Conservation (phyloP, 2,797 vertebrate species). For the Mycteria americana region DNA sequence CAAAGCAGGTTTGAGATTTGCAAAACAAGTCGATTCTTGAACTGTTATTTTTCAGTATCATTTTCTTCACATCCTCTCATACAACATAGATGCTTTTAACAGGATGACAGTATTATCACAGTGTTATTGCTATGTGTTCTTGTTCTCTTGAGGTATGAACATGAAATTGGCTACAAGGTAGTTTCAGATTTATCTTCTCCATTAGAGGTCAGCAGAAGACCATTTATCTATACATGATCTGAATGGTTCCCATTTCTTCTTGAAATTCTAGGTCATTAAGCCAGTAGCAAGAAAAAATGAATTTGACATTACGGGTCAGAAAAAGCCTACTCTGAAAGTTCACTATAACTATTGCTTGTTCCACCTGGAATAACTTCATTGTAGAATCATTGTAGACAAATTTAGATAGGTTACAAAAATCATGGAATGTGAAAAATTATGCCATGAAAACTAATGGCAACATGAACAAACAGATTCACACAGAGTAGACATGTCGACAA, state of each 20-base stretch:
- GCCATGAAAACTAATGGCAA: neutral
- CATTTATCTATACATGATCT: neutral
- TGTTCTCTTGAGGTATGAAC: neutral
- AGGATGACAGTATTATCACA: neutral
- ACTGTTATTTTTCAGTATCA: neutral
- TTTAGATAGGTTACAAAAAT: neutral
- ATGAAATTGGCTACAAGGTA: neutral
- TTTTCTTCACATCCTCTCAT: neutral
- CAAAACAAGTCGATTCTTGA: neutral
- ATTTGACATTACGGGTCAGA: neutral
- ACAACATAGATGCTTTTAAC: neutral
- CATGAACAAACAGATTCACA: neutral
- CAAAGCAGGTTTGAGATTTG: neutral
- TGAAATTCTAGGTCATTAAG: neutral
- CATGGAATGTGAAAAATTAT: neutral
- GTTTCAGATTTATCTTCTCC: slow-evolving; percentile 33
- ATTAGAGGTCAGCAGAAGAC: slow-evolving; percentile 54
- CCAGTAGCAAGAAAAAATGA: neutral
- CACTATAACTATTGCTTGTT: neutral
- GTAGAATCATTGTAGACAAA: neutral
- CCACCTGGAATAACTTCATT: neutral
- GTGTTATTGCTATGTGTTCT: neutral
- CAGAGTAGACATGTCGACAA: neutral
- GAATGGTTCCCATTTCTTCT: neutral
- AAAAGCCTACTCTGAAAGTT: neutral